Conservation (phyloP, 2,113 vertebrate species). For the Lanius collurio region DNA sequence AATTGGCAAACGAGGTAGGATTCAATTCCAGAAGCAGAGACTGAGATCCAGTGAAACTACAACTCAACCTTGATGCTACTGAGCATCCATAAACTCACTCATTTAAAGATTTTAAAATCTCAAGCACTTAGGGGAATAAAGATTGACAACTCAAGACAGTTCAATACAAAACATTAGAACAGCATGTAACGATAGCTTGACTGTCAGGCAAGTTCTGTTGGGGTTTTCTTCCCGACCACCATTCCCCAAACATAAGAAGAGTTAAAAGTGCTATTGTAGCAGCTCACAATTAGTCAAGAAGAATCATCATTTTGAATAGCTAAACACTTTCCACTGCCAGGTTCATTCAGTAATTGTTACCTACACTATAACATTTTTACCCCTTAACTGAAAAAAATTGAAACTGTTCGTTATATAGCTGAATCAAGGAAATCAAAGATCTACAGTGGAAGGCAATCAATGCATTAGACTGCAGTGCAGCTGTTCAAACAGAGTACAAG, state of each 20-base stretch:
- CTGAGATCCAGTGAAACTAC: not conserved
- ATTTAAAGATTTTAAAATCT: not conserved
- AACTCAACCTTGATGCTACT: not conserved
- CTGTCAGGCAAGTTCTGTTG: not conserved
- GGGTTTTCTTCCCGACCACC: not conserved
- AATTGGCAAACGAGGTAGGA: not conserved
- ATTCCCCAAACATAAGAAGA: not conserved
- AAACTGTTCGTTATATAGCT: not conserved
- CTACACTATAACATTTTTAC: not conserved
- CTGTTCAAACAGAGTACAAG: not conserved
- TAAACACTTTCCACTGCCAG: not conserved
- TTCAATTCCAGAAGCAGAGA: not conserved
- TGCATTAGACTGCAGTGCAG: not conserved
- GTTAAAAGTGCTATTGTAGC: not conserved
- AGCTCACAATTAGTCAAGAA: not conserved
- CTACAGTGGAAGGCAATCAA: not conserved
- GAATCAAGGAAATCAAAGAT: not conserved
- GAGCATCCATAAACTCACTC: not conserved
- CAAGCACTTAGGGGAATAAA: not conserved
- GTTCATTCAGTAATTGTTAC: not conserved
- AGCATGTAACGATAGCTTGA: not conserved
- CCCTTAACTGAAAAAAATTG: not conserved
- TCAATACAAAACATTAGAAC: not conserved
- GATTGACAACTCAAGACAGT: not conserved
- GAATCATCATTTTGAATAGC: not conserved